Conservation (phyloP, 1,140 invertebrate species). For the Lepidurus packardi region DNA sequence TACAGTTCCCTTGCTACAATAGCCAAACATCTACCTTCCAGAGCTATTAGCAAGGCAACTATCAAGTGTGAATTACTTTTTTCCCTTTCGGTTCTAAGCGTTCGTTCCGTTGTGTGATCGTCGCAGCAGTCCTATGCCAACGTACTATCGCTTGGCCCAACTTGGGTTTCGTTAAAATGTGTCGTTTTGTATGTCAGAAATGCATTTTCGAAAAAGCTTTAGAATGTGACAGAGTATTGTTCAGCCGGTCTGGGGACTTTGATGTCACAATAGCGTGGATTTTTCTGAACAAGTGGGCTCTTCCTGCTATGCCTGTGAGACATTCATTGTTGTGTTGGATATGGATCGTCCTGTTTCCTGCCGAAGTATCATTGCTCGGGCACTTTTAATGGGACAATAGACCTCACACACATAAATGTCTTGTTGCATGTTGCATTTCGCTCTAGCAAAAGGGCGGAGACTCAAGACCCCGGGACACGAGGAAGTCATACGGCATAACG, state of each 20-base stretch:
- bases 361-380: neutral
- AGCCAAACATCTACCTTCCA: neutral
- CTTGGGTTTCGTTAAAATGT: too few relatives aligned
- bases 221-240: too few relatives aligned
- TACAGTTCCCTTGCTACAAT: neutral
- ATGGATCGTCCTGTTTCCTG: neutral
- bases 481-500: neutral
- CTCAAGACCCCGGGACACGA: neutral
- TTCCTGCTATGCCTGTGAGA: too few relatives aligned
- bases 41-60: neutral
- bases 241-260: too few relatives aligned
- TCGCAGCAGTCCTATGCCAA: neutral
- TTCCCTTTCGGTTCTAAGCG: neutral
- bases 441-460: neutral
- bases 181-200: too few relatives aligned
- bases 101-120: neutral
- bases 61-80: slow-evolving; percentile 15
- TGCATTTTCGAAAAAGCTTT: too few relatives aligned
- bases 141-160: too few relatives aligned
- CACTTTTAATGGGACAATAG: neutral
- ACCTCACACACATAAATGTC: slow-evolving; percentile 7
- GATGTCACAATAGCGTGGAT: too few relatives aligned
- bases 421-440: neutral
- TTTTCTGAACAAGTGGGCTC: too few relatives aligned
- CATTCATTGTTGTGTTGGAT: neutral